Evolutionary conservation across 2,113 vertebrate genomes (phyloP), one percentile per base, ranked within the genome.

Genomic region (Petromus typicus): DNA sequence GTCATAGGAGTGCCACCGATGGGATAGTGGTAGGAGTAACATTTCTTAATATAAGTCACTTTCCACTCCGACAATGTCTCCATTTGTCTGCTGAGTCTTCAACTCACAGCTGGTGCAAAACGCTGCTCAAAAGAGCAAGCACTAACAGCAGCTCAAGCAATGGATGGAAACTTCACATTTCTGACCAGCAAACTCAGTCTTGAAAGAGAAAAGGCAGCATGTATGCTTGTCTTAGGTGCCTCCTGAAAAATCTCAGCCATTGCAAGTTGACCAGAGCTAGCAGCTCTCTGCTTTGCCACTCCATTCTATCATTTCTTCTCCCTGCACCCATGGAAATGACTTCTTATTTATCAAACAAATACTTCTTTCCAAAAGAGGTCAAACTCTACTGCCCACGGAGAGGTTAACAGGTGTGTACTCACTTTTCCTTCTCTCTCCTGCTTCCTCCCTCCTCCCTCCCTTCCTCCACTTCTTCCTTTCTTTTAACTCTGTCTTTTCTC

Each of bases 261-360:
- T 73, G 43, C 85, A 73, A 59, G 63, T 82, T 64, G 75, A 83
- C 56, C 84, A 69, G 34, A 40, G 85, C 66, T 3, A 81, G 66
- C 7, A 48, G 71, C 18, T 66, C 91, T 69, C 57, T 34, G 48
- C 67, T 84, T 17, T 64, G 80, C 79, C 69, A 67, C 80, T 96
- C 20, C 1, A 7, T 67, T 91, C 96, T 95, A 90, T 76, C 96
- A 89, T 92, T 94, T 95, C 80, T 95, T 96, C 94, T 96, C 94
- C 86, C 83, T 32, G 91, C 25, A 84, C 61, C 91, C 86, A 94
- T 90, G 86, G 95, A 97, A 95, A 96, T 91, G 8, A 95, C 94
- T 96, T 97, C 93, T 93, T 95, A 93, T 96, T 97, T 96, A 93
- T 75, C 86, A 97, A 97, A 96, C 89, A 96, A 95, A 85, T 4